phyloP scores from a whole-genome alignment of 2,888 invertebrate genomes.

The Actias luna region DNA sequence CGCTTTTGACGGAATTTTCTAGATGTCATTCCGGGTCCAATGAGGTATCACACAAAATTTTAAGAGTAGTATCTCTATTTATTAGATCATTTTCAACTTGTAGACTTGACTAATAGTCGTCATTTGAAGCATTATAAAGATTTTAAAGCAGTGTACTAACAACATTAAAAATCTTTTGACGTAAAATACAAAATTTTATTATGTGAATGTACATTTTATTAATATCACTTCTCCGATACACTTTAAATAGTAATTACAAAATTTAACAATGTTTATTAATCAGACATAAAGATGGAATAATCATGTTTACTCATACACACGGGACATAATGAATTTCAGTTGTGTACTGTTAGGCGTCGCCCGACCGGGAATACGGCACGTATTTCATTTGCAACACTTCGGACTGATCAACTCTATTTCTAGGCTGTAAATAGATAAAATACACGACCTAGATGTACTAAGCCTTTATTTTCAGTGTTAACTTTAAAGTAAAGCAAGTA shows the following conservation, averaged over 20 bases:
- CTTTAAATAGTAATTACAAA: not conserved
- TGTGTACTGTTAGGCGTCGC: constrained; percentile 1
- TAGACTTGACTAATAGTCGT: no score
- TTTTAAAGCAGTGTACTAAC: not conserved
- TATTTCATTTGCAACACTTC: constrained; percentile 20
- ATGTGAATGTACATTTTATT: not conserved
- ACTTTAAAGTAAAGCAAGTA: no score
- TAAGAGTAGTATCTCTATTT: no score
- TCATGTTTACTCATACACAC: not conserved
- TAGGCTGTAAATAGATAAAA: constrained; percentile 1
- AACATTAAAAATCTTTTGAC: not conserved
- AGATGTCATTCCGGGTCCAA: no score
- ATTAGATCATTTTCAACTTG: no score
- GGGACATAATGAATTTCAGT: not conserved
- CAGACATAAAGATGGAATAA: not conserved
- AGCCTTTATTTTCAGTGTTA: not conserved
- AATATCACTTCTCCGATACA: not conserved
- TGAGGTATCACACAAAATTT: no score
- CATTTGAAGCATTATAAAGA: not conserved
- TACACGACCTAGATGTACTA: not conserved
- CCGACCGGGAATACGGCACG: constrained; percentile 11
- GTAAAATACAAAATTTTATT: no score
- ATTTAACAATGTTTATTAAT: not conserved
- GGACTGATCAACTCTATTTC: constrained; percentile 4
- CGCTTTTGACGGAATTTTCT: no score